Evolutionary conservation across 2,888 invertebrate species (phyloP), one percentile per base, ranked within the genome.

Genomic region (Dioctria linearis): DNA sequence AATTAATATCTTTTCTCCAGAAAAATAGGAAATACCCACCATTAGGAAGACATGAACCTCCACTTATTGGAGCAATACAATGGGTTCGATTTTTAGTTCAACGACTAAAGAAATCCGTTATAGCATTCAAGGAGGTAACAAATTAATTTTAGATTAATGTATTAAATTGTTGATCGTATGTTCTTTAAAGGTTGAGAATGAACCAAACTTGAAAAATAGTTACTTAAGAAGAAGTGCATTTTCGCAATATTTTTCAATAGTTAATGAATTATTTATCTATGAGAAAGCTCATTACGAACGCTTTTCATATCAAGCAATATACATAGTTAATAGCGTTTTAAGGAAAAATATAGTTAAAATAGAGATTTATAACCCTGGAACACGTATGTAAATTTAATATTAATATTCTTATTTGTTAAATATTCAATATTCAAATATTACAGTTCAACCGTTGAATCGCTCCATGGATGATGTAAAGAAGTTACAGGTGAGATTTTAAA

Each of bases 51-150:
- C 92, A 95, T 85, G 94, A 95, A 84, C 95, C 96, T 0, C 94
- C 94, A 0, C 91, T 93, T n/a, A 93, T 95, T 4, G 96, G 97
- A 6, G 92, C 95, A 25, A 95, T 98, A 83, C 94, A 93, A 87
- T 98, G 97, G 97, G 94, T 94, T 11, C 91, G 95, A 65, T 91
- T 94, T 78, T 90, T 97, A 25, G 95, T 95, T 85, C 92, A 93
- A 84, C 93, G 93, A 83, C 91, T 98, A 84, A 96, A 96, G 87
- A 92, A 92, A 83, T 94, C 96, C 0, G 93, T 96, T 40, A 89
- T 96, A 85, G 93, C 92, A 80, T 96, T 97, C 85, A 93, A 95
- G 87, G 92, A 93, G 85, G 93, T 95, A 86, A 79, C 66, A 25
- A 25, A 61, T 25, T 25, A 25, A 25, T 25, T 25, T 25, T 25